Evolutionary conservation across 1,140 invertebrate genomes (phyloP).

Genomic region (Drosophila tsacasi): DNA sequence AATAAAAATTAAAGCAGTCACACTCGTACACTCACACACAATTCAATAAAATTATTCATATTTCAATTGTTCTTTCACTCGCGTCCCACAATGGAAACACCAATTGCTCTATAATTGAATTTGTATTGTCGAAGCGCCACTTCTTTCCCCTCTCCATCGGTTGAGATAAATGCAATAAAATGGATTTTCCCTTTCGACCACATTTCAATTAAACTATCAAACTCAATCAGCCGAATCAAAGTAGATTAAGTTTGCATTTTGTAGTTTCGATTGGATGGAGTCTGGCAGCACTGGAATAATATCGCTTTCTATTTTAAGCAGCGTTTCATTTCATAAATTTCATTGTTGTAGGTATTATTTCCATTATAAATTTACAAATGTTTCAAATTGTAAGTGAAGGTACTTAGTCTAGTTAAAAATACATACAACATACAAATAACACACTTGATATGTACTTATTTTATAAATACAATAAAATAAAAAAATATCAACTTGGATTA

Average conservation of each 20-base stretch:
- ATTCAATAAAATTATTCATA: slow-evolving; percentile 40
- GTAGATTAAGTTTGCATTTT: slow-evolving; percentile 56
- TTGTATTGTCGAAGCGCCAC: slow-evolving; percentile 35
- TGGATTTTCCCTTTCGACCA: slow-evolving; percentile 39
- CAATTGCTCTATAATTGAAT: slow-evolving; percentile 32
- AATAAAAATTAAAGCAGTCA: not conserved
- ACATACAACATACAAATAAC: too few species aligned
- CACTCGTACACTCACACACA: not conserved
- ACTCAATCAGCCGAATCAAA: slow-evolving; percentile 67
- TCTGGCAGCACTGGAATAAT: slow-evolving; percentile 20
- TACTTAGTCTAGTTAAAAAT: not conserved
- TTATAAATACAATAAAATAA: not conserved
- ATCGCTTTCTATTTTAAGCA: not conserved
- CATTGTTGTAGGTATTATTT: not conserved
- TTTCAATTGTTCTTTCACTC: slow-evolving; percentile 37
- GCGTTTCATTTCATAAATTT: not conserved
- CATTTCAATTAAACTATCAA: slow-evolving; percentile 75
- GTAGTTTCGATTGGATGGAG: slow-evolving; percentile 1
- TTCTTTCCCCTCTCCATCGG: not conserved
- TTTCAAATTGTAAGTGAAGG: not conserved
- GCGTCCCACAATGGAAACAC: not conserved
- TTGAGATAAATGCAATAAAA: slow-evolving; percentile 38
- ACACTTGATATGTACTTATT: not conserved
- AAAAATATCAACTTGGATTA: not conserved
- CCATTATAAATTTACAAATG: not conserved